A percentile compares a stretch with the other conserved stretches of the same genome.
Conservation (phyloP, 2,888 invertebrate species). For the Malacosoma neustria region DNA sequence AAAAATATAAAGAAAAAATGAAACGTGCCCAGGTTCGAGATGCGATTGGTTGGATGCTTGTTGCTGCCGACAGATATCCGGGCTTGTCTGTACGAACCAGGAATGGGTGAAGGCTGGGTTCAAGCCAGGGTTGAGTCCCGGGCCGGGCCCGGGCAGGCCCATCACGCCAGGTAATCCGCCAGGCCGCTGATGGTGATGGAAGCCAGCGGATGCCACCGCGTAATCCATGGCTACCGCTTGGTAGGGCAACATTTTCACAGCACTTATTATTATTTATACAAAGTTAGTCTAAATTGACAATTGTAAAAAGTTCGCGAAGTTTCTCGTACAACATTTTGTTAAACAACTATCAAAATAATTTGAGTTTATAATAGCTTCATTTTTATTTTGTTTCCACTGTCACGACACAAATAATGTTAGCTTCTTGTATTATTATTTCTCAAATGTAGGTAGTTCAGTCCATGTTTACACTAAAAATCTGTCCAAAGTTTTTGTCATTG, state of each 20-base stretch:
- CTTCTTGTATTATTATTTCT: neutral
- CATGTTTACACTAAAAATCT: slow-evolving; percentile 7
- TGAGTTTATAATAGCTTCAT: slow-evolving; percentile 25
- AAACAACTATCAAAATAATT: slow-evolving; percentile 18
- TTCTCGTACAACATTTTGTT: slow-evolving; percentile 35
- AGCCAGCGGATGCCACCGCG: slow-evolving; percentile 75
- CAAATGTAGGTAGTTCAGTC: slow-evolving; percentile 4
- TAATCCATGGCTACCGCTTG: slow-evolving; percentile 93
- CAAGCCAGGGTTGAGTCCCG: slow-evolving; percentile 65
- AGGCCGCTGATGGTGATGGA: slow-evolving; percentile 68
- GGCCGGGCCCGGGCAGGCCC: slow-evolving; percentile 72
- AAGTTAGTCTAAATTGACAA: slow-evolving; percentile 28
- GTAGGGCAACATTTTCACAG: slow-evolving; percentile 85
- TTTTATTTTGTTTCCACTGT: slow-evolving; percentile 11
- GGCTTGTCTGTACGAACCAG: slow-evolving; percentile 93
- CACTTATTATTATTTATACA: slow-evolving; percentile 21
- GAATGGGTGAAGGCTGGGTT: slow-evolving; percentile 92
- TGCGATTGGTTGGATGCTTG: slow-evolving; percentile 82
- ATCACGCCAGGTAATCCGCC: slow-evolving; percentile 71
- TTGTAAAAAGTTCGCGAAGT: slow-evolving; percentile 33
- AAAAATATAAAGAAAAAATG: slow-evolving; percentile 73
- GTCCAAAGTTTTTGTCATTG: slow-evolving; percentile 11
- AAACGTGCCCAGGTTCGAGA: slow-evolving; percentile 95
- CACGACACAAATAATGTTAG: neutral
- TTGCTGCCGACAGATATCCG: slow-evolving; percentile 93